A percentile compares a stretch with the other conserved stretches of the same genome.
Evolutionary conservation across 2,113 vertebrate genomes (phyloP).

Genomic region (Osmerus eperlanus): DNA sequence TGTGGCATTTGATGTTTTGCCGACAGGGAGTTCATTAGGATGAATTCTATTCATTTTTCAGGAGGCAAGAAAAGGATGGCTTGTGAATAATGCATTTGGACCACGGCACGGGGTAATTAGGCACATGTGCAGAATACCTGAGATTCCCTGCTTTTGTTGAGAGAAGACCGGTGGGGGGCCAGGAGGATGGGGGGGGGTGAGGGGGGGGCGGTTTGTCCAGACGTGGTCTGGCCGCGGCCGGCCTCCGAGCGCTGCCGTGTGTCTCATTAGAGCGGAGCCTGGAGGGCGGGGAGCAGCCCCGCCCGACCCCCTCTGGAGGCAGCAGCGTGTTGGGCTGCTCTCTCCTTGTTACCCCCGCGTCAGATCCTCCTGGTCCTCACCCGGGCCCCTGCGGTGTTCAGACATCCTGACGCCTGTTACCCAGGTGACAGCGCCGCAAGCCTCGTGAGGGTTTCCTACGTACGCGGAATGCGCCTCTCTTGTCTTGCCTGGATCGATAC

Average conservation of each 20-base stretch:
- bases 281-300: slow-evolving; percentile 55
- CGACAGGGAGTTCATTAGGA: slow-evolving; percentile 12
- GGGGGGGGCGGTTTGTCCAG: slow-evolving; percentile 36
- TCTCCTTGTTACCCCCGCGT: too few species aligned
- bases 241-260: slow-evolving; percentile 11
- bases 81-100: slow-evolving; percentile 31
- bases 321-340: too few species aligned
- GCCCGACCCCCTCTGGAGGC: not conserved
- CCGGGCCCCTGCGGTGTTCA: too few species aligned
- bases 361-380: too few species aligned
- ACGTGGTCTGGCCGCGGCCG: slow-evolving; percentile 45
- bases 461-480: too few species aligned
- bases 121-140: slow-evolving; percentile 10
- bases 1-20: slow-evolving; percentile 4
- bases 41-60: slow-evolving; percentile 13
- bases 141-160: slow-evolving; percentile 1
- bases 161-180: not conserved
- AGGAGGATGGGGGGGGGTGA: too few species aligned
- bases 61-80: not conserved
- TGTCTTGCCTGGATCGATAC: slow-evolving; percentile 5
- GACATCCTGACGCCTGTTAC: too few species aligned
- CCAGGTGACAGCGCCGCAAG: too few species aligned
- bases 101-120: slow-evolving; percentile 25
- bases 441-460: too few species aligned
- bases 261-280: slow-evolving; percentile 47